Base-by-base conservation (phyloP, 2,797 vertebrate genomes). In the Danionella dracula region DNA sequence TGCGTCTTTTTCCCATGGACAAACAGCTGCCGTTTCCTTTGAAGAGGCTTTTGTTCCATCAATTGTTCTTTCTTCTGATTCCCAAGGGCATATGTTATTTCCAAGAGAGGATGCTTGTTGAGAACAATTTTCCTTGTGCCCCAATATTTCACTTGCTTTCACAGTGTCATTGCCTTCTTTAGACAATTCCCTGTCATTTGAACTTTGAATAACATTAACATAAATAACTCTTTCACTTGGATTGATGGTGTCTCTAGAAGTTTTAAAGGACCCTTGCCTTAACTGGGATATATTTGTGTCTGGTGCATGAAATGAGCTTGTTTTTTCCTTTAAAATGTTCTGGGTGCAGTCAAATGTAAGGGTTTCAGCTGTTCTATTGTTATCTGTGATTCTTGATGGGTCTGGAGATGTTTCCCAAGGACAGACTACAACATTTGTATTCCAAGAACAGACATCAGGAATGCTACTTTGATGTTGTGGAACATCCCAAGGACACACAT, bases 401-500 rank as follows among this genome's bases (percentile, higher is more conserved):
- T 51, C 59, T 8, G 5, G 27, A 13, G 49, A 7, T 11, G 50
- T 72, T 51, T 78, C 76, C 72, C 56, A 6, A 0, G 83, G 74
- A 54, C 70, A 85, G 21, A 84, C 62, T 35, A 77, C 76, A 21
- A 68, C 70, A 66, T 4, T 13, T 27, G 78, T 74, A 45, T 56
- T 81, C 86, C 84, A 88, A 8, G 84, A 83, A 74, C 83, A 88
- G 27, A 85, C 16, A 0, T 84, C 78, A 40, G 11, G 75, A 72
- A 81, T 84, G 40, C 75, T 60, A 59, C 75, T 81, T 63, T 79
- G 71, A 56, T 71, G 61, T 55, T 80, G 72, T 4, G 70, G n/a
- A 35, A 58, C 73, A 2, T 88, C 86, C 84, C 83, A 85, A 15
- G 81, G 84, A 79, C 81, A 85, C 6, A 83, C 72, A 56, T 87